A percentile compares a stretch with the other conserved stretches of the same genome.
These are phyloP conservation scores for Helostoma temminkii DNA, from an alignment of 2,797 vertebrate species.

Conservation along the genomic window DNA sequence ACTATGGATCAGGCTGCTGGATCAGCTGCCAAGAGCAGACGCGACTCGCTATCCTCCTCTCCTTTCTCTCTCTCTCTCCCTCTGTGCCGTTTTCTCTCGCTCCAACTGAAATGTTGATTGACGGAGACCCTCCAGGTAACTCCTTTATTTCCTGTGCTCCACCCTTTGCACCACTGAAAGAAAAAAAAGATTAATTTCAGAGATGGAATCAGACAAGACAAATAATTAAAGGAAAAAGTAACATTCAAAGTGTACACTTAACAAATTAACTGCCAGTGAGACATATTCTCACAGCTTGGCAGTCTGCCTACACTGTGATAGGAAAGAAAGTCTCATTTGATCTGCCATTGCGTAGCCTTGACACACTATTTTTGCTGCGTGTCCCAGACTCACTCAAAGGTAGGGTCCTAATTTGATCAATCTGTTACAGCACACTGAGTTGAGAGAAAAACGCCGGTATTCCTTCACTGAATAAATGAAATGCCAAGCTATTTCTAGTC, in stretches of 20 bases:
- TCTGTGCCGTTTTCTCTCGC: conserved; percentile 65
- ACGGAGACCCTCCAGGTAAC: conserved; percentile 82
- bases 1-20: conserved; percentile 77
- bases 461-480: conserved; percentile 48
- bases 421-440: conserved; percentile 21
- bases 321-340: conserved; percentile 35
- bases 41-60: conserved; percentile 69
- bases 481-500: conserved; percentile 40
- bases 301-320: conserved; percentile 14
- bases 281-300: conserved; percentile 39
- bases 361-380: conserved; percentile 32
- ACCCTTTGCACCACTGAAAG: conserved; percentile 74
- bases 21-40: conserved; percentile 84
- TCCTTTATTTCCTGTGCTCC: conserved; percentile 79
- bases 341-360: conserved; percentile 33
- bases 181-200: conserved; percentile 20
- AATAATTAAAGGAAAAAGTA: conserved; percentile 8
- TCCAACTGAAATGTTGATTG: conserved; percentile 81
- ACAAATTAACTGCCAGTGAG: conserved; percentile 28
- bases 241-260: not conserved
- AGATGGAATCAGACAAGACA: conserved; percentile 24
- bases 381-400: conserved; percentile 29
- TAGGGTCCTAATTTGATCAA: conserved; percentile 31
- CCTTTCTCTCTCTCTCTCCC: conserved; percentile 67
- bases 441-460: conserved; percentile 28